Conservation (phyloP, 2,888 invertebrate species). For the Trimorus sp. region DNA sequence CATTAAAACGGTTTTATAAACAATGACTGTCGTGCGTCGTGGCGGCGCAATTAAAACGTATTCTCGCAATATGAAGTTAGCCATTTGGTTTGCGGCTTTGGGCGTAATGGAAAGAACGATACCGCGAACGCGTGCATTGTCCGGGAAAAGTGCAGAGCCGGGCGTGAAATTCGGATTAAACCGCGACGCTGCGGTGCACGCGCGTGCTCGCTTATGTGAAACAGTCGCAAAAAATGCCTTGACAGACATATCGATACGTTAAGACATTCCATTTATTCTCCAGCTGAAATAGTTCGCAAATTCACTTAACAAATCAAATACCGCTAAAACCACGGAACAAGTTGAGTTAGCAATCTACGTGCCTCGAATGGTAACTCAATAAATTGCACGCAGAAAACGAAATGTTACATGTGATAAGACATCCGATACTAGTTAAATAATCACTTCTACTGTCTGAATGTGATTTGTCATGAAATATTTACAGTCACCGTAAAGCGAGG, state of each 20-base stretch:
- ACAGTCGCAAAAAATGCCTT: conserved; percentile 3
- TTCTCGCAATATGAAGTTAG: conserved; percentile 35
- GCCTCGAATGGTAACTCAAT: conserved; percentile 76
- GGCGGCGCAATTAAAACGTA: conserved; percentile 52
- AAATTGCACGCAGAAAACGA: conserved; percentile 53
- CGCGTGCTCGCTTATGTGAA: conserved; percentile 6
- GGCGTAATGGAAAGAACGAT: conserved; percentile 14
- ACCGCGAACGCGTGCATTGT: conserved; percentile 10
- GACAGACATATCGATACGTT: conserved; percentile 47
- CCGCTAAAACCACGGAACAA: conserved; percentile 81
- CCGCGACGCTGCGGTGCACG: conserved; percentile 6
- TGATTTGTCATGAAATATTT: conserved; percentile 15
- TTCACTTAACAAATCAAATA: conserved; percentile 81
- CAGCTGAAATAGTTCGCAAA: conserved; percentile 78
- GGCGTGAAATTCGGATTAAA: conserved; percentile 39
- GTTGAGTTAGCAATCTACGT: conserved; percentile 80
- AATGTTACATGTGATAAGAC: conserved; percentile 37
- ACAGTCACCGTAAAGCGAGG: no score
- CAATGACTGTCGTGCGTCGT: conserved; percentile 51
- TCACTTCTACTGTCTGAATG: conserved; percentile 37
- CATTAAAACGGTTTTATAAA: conserved; percentile 52
- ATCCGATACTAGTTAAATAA: conserved; percentile 43
- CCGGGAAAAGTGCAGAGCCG: not conserved
- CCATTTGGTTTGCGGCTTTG: conserved; percentile 32
- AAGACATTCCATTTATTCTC: conserved; percentile 56